phyloP scores from a whole-genome alignment of 2,888 invertebrate species.

The Drosophila subsilvestris region DNA sequence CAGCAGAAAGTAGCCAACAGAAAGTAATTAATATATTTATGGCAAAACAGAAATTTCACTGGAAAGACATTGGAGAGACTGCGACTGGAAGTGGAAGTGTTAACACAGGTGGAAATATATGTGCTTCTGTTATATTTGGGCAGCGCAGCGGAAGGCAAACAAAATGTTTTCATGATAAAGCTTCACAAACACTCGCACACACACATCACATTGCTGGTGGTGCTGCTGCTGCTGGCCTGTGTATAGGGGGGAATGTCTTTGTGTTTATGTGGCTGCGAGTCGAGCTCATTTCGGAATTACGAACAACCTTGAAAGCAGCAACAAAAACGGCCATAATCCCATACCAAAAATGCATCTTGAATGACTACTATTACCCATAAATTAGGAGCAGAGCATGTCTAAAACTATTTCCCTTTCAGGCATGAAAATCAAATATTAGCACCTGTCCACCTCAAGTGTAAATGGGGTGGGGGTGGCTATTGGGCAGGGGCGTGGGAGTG shows the following conservation, averaged over 20 bases:
- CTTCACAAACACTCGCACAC: slow-evolving; percentile 10
- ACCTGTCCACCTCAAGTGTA: slow-evolving; percentile 44
- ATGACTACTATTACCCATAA: slow-evolving; percentile 25
- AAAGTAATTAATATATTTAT: slow-evolving; percentile 48
- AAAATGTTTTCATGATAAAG: slow-evolving; percentile 65
- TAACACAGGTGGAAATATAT: slow-evolving; percentile 43
- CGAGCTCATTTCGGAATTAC: slow-evolving; percentile 41
- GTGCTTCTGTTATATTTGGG: slow-evolving; percentile 48
- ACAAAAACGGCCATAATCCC: slow-evolving; percentile 51
- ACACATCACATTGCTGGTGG: not conserved
- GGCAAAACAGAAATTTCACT: slow-evolving; percentile 46
- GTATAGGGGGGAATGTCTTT: slow-evolving; percentile 37
- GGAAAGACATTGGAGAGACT: slow-evolving; percentile 43
- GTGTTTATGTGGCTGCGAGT: slow-evolving; percentile 21
- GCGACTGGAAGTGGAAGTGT: slow-evolving; percentile 22
- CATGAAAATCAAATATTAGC: slow-evolving; percentile 51
- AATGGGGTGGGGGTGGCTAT: slow-evolving; percentile 31
- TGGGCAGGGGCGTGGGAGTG: slow-evolving; percentile 57
- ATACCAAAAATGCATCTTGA: slow-evolving; percentile 36
- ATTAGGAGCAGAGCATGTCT: slow-evolving; percentile 37
- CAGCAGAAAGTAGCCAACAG: slow-evolving; percentile 14
- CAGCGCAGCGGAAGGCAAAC: slow-evolving; percentile 42
- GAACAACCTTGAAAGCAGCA: slow-evolving; percentile 68
- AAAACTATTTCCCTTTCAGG: slow-evolving; percentile 50
- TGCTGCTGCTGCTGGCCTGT: not conserved